Base-by-base conservation (phyloP, 2,888 invertebrate genomes). In the Thera britannica region DNA sequence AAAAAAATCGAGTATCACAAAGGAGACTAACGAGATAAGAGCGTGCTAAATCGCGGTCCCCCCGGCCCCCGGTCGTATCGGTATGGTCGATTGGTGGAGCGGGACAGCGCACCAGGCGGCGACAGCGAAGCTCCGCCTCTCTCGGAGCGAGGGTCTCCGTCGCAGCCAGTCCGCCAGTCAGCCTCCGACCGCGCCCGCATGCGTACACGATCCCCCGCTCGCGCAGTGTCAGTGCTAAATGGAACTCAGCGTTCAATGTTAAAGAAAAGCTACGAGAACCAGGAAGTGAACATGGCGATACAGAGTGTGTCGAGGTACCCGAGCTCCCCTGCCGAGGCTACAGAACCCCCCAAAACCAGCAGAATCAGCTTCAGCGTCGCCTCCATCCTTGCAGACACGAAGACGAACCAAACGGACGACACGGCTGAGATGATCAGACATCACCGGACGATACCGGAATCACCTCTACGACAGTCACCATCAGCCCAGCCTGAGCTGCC, bases 361-460 rank as follows among this genome's bases (percentile, higher is more conserved):
- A 94, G 96, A 79, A 95, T 96, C 82, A 96, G 96, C 90, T 98
- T 98, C 94, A 97, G 98, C 90, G 98, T 98, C 76, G 97, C 98
- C 5, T 97, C 98, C 0, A 95, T 98, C 74, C 91, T 98, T 76
- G 96, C 97, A 12, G 98, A 98, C 81, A 96, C 98, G 38, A 96
- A 97, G 85, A 95, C 95, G 2, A 94, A 91, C 66, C 94, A 94
- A 67, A 88, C 79, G 35, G 87, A 93, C 71, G 90, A 90, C 68
- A 90, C 92, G 35, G 88, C 93, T 44, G 90, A 94, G 76, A 93
- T 94, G 74, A 86, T 94, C 58, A 89, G 94, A 57, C 94, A 95
- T 62, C 93, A 94, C 70, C 87, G 94, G 64, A 93, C 91, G 72
- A 94, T 93, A 57, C 92, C 94, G 0, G 93, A 93, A 72, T 93